Evolutionary conservation across 1,140 invertebrate genomes (phyloP).

Genomic region (Leptinotarsa lineolata): DNA sequence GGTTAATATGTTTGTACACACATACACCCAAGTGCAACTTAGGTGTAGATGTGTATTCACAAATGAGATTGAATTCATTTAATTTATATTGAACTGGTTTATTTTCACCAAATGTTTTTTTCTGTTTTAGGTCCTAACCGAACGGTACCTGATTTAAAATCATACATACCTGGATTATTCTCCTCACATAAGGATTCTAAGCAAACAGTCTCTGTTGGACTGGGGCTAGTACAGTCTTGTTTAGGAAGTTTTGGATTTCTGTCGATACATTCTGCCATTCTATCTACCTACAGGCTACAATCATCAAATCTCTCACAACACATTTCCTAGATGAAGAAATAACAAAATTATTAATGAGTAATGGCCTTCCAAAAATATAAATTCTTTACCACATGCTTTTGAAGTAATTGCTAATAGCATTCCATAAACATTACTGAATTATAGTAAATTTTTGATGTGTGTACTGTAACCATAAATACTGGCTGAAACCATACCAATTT

Average conservation of each 20-base stretch:
- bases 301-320: slow-evolving; percentile 22
- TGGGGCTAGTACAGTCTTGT: slow-evolving; percentile 55
- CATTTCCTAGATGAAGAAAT: slow-evolving; percentile 27
- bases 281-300: slow-evolving; percentile 40
- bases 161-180: slow-evolving; percentile 43
- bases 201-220: slow-evolving; percentile 55
- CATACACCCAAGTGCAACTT: no score
- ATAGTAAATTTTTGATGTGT: neutral
- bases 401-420: no score
- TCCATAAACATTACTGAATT: neutral
- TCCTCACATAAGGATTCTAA: slow-evolving; percentile 46
- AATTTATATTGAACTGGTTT: no score
- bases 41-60: no score
- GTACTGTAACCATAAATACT: neutral
- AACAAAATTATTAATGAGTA: neutral
- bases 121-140: no score
- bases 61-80: no score
- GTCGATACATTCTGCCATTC: slow-evolving; percentile 55
- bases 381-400: no score
- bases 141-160: neutral
- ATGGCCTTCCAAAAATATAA: neutral
- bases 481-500: slow-evolving; percentile 5
- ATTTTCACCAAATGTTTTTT: no score
- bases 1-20: no score
- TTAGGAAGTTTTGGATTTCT: slow-evolving; percentile 47